These are phyloP conservation scores for Synergus umbraculus DNA, from an alignment of 2,888 invertebrate species.

Conservation along the genomic window DNA sequence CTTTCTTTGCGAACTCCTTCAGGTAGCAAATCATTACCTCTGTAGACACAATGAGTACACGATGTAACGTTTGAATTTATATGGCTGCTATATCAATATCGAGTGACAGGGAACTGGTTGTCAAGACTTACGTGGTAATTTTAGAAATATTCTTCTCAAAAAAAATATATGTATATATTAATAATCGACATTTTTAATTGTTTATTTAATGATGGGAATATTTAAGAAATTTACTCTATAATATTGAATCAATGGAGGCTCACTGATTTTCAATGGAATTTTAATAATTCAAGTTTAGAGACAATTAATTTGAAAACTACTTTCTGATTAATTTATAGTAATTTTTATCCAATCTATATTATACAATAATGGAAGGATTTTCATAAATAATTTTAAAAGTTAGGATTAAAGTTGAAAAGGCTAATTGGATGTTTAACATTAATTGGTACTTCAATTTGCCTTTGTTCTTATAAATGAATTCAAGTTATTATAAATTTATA, in stretches of 20 bases:
- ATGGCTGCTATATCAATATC: slow-evolving; percentile 39
- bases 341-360: no score
- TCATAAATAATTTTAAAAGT: neutral
- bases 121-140: neutral
- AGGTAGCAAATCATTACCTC: neutral
- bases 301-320: no score
- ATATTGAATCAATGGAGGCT: no score
- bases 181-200: neutral
- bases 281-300: no score
- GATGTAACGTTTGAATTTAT: slow-evolving; percentile 31
- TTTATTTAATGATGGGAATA: neutral
- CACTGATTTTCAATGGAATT: no score
- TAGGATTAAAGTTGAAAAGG: neutral
- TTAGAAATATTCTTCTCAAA: neutral
- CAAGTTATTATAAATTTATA: neutral
- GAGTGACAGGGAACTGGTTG: slow-evolving; percentile 15
- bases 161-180: neutral
- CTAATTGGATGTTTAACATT: no score
- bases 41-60: slow-evolving; percentile 35
- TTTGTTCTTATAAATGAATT: neutral
- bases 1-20: neutral
- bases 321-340: no score
- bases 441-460: neutral
- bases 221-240: no score
- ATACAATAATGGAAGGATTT: no score